These are phyloP conservation scores for Eonycteris spelaea DNA, from an alignment of 2,113 vertebrate species.

Conservation along the genomic window DNA sequence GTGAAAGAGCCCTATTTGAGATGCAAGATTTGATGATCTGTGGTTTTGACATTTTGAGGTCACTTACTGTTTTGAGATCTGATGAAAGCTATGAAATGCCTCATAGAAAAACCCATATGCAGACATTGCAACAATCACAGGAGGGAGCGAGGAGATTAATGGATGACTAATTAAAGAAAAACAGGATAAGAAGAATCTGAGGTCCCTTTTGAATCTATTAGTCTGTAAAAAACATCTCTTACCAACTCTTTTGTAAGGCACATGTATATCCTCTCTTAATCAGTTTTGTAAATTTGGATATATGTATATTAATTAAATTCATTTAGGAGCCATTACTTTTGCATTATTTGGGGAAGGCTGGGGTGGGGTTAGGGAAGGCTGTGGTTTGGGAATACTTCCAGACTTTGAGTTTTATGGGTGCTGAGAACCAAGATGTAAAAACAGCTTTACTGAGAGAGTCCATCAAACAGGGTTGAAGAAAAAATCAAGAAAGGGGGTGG, in stretches of 20 bases:
- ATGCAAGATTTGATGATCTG: neutral
- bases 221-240: neutral
- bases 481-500: neutral
- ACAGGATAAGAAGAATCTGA: neutral
- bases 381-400: neutral
- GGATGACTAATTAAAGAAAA: neutral
- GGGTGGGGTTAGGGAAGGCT: neutral
- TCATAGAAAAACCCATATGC: neutral
- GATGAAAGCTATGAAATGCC: neutral
- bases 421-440: neutral
- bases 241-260: neutral
- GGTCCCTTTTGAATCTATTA: neutral
- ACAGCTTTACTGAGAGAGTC: neutral
- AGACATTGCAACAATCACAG: neutral
- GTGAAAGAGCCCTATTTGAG: neutral
- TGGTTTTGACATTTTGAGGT: neutral
- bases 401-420: neutral
- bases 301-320: neutral
- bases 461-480: neutral
- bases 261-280: neutral
- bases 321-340: neutral
- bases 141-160: neutral
- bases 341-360: neutral
- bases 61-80: neutral
- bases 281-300: neutral